Base-by-base conservation (phyloP, 1,140 invertebrate genomes). In the Argopecten irradians region DNA sequence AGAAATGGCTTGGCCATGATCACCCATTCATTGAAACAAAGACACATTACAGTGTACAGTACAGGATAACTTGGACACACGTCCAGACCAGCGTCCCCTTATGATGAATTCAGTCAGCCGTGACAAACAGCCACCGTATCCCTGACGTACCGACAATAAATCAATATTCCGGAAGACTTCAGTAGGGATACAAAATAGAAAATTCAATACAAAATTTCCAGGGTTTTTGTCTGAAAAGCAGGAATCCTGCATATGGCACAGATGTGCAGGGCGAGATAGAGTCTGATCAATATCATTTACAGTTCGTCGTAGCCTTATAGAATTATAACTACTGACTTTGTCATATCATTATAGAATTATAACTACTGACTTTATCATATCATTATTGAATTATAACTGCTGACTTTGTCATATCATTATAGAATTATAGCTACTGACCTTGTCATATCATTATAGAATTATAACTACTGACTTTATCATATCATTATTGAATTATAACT, bases 101-200 rank as follows among this genome's bases (percentile, higher is more conserved):
- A 71, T 71, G 55, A 71, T 71, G n/a, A 71, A 71, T 8, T 71
- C 55, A 71, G 55, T 71, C 19, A 28, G 28, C 55, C n/a, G 55
- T 71, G 55, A 71, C 1, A n/a, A 16, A 71, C 55, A 71, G 55
- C 55, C 55, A 71, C 55, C 7, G 55, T n/a, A 71, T 22, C n/a
- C n/a, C 55, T 5, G 2, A 71, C 28, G 55, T 16, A 71, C 55
- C 8, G 55, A 1, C n/a, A 3, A n/a, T 5, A 71, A 71, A 71
- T 71, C 55, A 71, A 71, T 71, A 71, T 16, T n/a, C 55, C 22
- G n/a, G 3, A n/a, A 71, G 8, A 71, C 22, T 71, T 3, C 55
- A 71, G 55, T 71, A n/a, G 55, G 55, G 55, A 71, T 28, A 71
- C n/a, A n/a, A 71, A 71, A 71, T 71, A 71, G n/a, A 71, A 71